Evolutionary conservation across 2,113 vertebrate species (phyloP).

Genomic region (Platycercus adscitus): DNA sequence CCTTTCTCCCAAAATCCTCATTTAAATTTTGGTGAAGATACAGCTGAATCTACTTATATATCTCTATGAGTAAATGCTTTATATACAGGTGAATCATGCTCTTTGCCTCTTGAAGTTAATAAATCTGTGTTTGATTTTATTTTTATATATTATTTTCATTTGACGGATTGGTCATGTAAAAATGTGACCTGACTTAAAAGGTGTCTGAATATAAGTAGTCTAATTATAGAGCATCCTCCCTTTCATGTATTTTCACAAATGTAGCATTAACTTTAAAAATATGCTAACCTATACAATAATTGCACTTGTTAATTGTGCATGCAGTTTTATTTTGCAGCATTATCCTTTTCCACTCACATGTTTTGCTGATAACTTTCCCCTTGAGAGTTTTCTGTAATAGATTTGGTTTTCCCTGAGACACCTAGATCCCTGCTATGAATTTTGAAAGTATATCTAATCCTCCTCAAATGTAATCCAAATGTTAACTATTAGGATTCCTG

Average conservation of each 20-base stretch:
- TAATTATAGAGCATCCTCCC: not conserved
- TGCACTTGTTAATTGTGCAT: not conserved
- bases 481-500: conserved; percentile 11
- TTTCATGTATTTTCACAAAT: not conserved
- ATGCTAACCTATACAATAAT: not conserved
- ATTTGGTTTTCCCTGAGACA: not conserved
- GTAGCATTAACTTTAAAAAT: not conserved
- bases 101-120: not conserved
- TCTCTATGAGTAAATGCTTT: not conserved
- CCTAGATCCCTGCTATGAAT: not conserved
- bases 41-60: rapidly evolving
- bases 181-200: not conserved
- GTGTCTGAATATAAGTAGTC: not conserved
- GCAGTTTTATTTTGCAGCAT: not conserved
- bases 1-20: not conserved
- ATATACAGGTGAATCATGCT: not conserved
- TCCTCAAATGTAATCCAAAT: not conserved
- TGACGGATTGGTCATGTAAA: not conserved
- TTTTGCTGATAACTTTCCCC: not conserved
- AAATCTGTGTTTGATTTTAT: not conserved
- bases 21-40: not conserved
- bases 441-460: not conserved
- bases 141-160: not conserved
- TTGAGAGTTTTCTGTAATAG: not conserved
- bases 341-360: not conserved